phyloP scores from a whole-genome alignment of 30 jellyfish, hydroid and myxozoan genomes.

The Sanderia malayensis region DNA sequence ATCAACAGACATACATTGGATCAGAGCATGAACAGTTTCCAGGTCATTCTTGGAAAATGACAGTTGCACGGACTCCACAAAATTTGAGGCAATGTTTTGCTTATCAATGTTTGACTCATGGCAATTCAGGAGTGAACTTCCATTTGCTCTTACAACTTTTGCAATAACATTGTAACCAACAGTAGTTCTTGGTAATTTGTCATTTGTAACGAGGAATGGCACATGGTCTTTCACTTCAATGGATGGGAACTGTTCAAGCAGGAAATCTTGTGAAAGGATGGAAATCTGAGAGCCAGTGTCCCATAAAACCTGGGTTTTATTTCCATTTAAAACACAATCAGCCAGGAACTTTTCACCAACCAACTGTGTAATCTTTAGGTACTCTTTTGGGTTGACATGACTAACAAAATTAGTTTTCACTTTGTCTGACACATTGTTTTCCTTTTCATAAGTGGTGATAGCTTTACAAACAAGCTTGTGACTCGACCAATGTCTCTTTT shows the following conservation, averaged over 20 bases:
- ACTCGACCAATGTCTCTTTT: slow-evolving; percentile 18
- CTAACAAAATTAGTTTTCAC: not conserved
- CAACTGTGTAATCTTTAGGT: slow-evolving; percentile 10
- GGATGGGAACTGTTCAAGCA: slow-evolving; percentile 25
- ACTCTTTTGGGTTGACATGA: slow-evolving; percentile 20
- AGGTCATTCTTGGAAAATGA: not conserved
- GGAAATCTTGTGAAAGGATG: slow-evolving; percentile 10
- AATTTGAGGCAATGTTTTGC: not conserved
- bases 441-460: not conserved
- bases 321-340: slow-evolving; percentile 17
- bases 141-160: not conserved
- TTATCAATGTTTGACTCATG: not conserved
- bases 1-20: slow-evolving; percentile 2
- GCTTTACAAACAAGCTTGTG: slow-evolving; percentile 12
- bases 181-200: not conserved
- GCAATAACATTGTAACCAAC: slow-evolving; percentile 9
- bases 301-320: slow-evolving; percentile 9
- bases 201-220: slow-evolving; percentile 6
- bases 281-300: slow-evolving; percentile 41
- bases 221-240: slow-evolving; percentile 17
- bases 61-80: not conserved
- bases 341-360: slow-evolving; percentile 18
- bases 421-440: not conserved
- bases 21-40: not conserved
- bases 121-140: not conserved